phyloP scores from a whole-genome alignment of 2,888 invertebrate genomes.

The Subacronicta megacephala region DNA sequence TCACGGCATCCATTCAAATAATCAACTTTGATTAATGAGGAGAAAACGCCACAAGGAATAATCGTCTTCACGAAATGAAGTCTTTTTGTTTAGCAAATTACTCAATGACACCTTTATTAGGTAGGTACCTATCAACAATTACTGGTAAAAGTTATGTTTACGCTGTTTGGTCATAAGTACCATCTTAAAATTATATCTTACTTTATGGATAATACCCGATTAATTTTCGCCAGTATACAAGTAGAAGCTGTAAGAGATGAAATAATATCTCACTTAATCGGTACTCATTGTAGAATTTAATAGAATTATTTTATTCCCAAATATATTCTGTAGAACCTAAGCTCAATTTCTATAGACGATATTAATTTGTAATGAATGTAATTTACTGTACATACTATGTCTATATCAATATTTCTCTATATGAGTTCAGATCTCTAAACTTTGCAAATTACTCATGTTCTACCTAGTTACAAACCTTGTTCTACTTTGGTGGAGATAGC shows the following conservation, averaged over 20 bases:
- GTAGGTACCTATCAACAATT: no score
- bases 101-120: slow-evolving; percentile 24
- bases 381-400: no score
- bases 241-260: no score
- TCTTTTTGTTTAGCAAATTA: slow-evolving; percentile 33
- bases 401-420: background rate
- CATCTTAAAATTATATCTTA: no score
- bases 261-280: no score
- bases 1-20: slow-evolving; percentile 42
- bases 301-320: no score
- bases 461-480: slow-evolving; percentile 25
- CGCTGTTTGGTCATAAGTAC: background rate
- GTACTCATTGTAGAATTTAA: no score
- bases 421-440: background rate
- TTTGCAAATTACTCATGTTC: slow-evolving; percentile 9
- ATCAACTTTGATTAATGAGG: slow-evolving; percentile 53
- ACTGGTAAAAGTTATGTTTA: slow-evolving; percentile 19
- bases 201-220: no score
- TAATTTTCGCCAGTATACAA: no score
- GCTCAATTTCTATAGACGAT: no score
- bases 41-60: slow-evolving; percentile 48
- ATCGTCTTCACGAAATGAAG: slow-evolving; percentile 21
- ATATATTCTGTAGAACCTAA: no score
- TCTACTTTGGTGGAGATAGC: slow-evolving; percentile 15
- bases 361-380: no score